Evolutionary conservation across 2,797 vertebrate genomes (phyloP), one percentile per base, ranked within the genome.

Genomic region (Euthynnus affinis): DNA sequence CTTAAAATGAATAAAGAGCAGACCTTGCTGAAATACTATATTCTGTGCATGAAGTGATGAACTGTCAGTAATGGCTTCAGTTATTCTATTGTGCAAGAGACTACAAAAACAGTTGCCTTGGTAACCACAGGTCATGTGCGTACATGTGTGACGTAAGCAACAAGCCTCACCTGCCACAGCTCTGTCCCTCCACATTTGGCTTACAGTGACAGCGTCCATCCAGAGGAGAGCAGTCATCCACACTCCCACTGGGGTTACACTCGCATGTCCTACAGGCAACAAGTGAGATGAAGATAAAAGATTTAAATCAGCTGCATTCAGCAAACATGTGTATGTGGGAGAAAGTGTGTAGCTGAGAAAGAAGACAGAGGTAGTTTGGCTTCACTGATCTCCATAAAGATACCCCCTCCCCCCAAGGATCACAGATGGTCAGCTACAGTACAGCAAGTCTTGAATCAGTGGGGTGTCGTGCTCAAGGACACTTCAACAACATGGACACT

Each of bases 161-260:
- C 34, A 55, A 23, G 18, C 15, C 20, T 82, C 70, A 99, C 98
- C 96, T 97, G 95, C 96, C 94, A 82, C 98, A 99, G 75, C 91
- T 67, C 20, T 93, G 91, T 12, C 98, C 97, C 89, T 99, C 98
- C 80, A 96, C 97, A 3, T 94, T 96, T 10, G 85, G 69, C 80
- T 96, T 98, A 91, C 98, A 99, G 84, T 82, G 82, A 70, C 98
- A 99, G 1, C 46, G 92, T 60, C 98, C 98, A 0, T 96, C 96
- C 90, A 77, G 87, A 51, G 95, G 86, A 51, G 96, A 95, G 8
- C 98, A 99, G 68, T 89, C 66, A 18, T 90, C 96, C 80, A 95
- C 78, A 1, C 94, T 97, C 56, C 98, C 98, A 0, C 84, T 88
- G 0, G 91, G 86, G 79, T 95, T 75, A 8, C 98, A 99, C 27